These are phyloP conservation scores for Myzus persicae DNA, from an alignment of 1,140 invertebrate species.

Conservation along the genomic window DNA sequence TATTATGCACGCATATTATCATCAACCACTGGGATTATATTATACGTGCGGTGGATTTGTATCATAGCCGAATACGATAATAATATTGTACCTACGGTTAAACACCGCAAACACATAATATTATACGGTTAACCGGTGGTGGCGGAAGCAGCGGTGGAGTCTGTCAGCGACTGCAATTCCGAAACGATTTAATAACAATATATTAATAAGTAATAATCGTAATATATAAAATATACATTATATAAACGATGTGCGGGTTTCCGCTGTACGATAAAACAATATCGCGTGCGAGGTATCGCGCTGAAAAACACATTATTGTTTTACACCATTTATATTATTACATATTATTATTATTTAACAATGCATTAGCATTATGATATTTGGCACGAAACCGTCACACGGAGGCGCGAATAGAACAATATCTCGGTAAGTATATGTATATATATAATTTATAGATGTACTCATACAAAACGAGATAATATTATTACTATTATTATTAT, in stretches of 20 bases:
- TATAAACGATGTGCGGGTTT: not conserved
- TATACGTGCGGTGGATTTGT: not conserved
- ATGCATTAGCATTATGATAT: not conserved
- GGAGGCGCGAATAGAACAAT: not conserved
- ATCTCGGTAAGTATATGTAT: not conserved
- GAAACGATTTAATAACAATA: slow-evolving; percentile 8
- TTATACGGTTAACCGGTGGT: not conserved
- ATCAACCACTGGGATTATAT: not conserved
- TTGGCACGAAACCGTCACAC: not conserved
- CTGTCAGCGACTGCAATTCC: not conserved
- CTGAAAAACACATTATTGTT: not conserved
- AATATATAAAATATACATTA: not conserved
- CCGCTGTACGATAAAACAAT: slow-evolving; percentile 7
- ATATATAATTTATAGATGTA: not conserved
- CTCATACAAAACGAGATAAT: not conserved
- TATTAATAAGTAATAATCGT: slow-evolving; percentile 1
- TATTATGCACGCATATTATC: slow-evolving; percentile 4
- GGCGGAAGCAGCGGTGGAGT: not conserved
- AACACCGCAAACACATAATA: slow-evolving; percentile 15
- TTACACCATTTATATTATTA: not conserved
- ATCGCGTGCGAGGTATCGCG: not conserved
- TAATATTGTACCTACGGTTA: not conserved
- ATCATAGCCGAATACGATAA: not conserved
- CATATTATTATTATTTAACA: slow-evolving; percentile 10
- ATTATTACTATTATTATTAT: not conserved